A percentile compares a stretch with the other conserved stretches of the same genome.
These are phyloP conservation scores for Neopipo cinnamomea DNA, from an alignment of 2,113 vertebrate species.

Conservation along the genomic window DNA sequence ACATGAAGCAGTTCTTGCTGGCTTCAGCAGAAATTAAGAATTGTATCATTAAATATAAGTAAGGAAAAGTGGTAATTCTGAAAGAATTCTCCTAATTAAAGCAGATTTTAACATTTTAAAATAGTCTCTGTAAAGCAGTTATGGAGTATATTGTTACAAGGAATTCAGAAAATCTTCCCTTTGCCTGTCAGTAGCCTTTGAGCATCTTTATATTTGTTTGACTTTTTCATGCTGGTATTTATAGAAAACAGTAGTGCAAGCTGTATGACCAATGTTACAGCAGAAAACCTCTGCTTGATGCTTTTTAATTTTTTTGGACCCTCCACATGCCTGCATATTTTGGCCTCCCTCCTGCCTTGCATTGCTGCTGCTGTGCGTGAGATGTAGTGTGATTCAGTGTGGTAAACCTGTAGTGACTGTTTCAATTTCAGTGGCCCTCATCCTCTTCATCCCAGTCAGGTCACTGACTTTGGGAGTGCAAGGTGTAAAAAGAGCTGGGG, in stretches of 20 bases:
- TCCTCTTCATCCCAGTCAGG: neutral
- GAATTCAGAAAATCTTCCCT: neutral
- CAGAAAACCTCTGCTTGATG: neutral
- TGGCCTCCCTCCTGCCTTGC: neutral
- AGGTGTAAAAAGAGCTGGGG: neutral
- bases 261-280: neutral
- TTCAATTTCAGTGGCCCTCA: neutral
- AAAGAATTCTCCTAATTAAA: neutral
- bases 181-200: neutral
- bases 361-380: neutral
- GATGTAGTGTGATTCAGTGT: neutral
- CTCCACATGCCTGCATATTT: neutral
- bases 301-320: neutral
- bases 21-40: neutral
- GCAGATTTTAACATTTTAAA: neutral
- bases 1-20: neutral
- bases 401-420: neutral
- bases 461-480: neutral
- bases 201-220: neutral
- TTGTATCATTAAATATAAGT: neutral
- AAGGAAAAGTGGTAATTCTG: neutral
- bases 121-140: neutral
- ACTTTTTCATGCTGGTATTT: neutral
- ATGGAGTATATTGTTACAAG: neutral
- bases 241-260: neutral